Conservation (phyloP, 1,140 invertebrate species). For the Akabosia matsudoensis region DNA sequence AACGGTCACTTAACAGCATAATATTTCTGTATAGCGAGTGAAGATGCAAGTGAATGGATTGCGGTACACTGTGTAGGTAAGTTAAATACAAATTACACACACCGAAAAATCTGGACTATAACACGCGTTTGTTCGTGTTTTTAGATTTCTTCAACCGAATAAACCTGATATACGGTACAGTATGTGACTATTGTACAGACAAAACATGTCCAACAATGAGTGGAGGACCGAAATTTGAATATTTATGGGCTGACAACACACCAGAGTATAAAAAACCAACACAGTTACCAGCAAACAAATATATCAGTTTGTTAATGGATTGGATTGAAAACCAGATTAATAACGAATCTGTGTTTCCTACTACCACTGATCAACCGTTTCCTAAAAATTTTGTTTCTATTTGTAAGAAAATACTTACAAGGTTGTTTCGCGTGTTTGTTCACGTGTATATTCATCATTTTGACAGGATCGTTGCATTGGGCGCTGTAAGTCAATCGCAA, state of each 20-base stretch:
- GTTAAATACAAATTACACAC: no score
- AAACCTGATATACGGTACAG: constrained; percentile 79
- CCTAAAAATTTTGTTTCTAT: constrained; percentile 76
- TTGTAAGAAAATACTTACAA: constrained; percentile 84
- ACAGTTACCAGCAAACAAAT: constrained; percentile 78
- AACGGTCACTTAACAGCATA: no score
- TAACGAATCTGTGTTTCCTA: constrained; percentile 77
- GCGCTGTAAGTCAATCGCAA: constrained; percentile 70
- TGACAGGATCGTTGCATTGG: constrained; percentile 80
- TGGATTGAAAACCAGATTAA: constrained; percentile 93
- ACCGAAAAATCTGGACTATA: no score
- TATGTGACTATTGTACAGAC: constrained; percentile 50
- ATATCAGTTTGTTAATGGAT: constrained; percentile 85
- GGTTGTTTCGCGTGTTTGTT: constrained; percentile 90
- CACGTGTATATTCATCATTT: constrained; percentile 98
- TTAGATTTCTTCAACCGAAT: constrained; percentile 97
- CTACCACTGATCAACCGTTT: constrained; percentile 76
- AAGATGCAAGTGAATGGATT: no score
- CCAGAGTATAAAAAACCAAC: constrained; percentile 81
- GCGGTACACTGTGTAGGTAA: no score
- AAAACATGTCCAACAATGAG: constrained; percentile 87
- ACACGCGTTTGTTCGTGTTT: no score
- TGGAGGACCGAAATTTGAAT: constrained; percentile 84
- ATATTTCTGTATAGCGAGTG: no score
- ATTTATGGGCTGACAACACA: constrained; percentile 86